Evolutionary conservation across 2,797 vertebrate species (phyloP).

Genomic region (Anas capensis): DNA sequence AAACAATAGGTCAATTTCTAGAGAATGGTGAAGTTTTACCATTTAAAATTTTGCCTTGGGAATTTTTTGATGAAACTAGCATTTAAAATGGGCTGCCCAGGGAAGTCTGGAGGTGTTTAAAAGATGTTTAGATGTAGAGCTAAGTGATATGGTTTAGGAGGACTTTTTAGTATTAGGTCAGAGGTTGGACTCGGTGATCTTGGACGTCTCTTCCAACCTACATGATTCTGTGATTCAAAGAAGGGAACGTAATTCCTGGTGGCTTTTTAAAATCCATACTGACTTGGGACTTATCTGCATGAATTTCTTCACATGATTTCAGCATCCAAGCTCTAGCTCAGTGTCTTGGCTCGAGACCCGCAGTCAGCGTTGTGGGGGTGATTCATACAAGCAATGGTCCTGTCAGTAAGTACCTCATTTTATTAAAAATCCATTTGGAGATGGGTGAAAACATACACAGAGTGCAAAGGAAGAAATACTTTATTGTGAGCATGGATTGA

Average conservation of each 20-base stretch:
- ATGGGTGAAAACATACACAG: background rate
- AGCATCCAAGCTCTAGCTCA: background rate
- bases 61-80: background rate
- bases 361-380: background rate
- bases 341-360: background rate
- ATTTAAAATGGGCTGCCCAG: background rate
- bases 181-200: no score
- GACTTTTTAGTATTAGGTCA: no score
- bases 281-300: background rate
- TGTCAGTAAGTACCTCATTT: background rate
- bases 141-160: no score
- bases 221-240: no score
- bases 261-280: background rate
- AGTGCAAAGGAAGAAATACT: constrained; percentile 64
- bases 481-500: constrained; percentile 71
- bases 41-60: background rate
- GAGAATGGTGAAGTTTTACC: background rate
- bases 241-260: background rate
- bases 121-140: no score
- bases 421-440: background rate
- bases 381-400: background rate
- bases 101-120: no score
- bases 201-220: no score
- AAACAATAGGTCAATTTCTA: background rate
- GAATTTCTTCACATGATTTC: background rate